Base-by-base conservation (phyloP, 2,888 invertebrate genomes). In the Penaeus monodon region DNA sequence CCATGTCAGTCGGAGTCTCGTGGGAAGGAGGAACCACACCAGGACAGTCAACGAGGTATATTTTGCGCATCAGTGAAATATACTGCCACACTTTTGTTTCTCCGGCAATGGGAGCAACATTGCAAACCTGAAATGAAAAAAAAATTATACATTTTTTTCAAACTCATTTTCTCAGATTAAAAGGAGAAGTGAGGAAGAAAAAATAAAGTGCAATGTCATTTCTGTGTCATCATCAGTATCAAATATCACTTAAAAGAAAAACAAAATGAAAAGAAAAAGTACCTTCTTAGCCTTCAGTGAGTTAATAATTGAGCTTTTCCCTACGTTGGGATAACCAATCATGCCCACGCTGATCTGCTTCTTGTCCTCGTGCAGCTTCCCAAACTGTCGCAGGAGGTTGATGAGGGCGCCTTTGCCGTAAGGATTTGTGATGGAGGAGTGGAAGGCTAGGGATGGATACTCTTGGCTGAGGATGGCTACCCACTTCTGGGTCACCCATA, bases 41-140 rank as follows among this genome's bases (percentile, higher is more conserved):
- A 4, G 99, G 99, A 92, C 99, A 99, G 93, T 99, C 99, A 91
- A 99, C 99, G 24, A 99, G 94, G 92, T 97, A 99, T 92, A 99
- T 99, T 91, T 97, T 94, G 91, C 95, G 95, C 99, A 99, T 99
- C 84, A 99, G 93, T 0, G 99, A 99, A 73, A 99, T 98, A 92
- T 99, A 99, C 92, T 99, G 99, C 99, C 99, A 99, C 1, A 99
- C 98, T 93, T 97, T 97, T 0, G 97, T 97, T 93, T 97, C 97
- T 10, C 99, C 99, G 86, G 99, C 99, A 91, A 99, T 97, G 0
- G 99, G 99, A 8, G 99, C 99, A 66, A 94, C 98, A 92, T 98
- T 99, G 92, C 99, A 99, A 0, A 99, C 99, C 93, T 99, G 91
- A 83, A 94, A 92, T 4, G 1, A 76, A 57, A 17, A 57, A 57